Base-by-base conservation (phyloP, 2,113 vertebrate species). In the Megatriorchis doriae region DNA sequence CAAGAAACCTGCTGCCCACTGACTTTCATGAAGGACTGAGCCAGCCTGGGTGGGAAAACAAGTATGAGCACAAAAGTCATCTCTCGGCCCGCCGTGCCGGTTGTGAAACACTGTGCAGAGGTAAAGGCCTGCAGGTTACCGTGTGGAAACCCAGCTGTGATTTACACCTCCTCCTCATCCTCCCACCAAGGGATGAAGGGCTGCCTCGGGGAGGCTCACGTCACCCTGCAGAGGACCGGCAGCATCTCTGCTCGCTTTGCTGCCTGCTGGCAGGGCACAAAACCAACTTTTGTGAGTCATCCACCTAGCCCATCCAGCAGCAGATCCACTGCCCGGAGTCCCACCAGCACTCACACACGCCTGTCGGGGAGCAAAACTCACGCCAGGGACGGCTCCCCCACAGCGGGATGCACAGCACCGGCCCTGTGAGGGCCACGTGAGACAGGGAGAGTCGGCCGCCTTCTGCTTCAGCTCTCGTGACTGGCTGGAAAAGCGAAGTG, bases 401-500 rank as follows among this genome's bases (percentile, higher is more conserved):
- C 45, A 27, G 48, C 3, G 1, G 47, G 62, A 55, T 9, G n/a
- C 25, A 14, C 20, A 6, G 45, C 72, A 66, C 19, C 4, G 2
- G 25, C n/a, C 36, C 36, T 11, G n/a, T 8, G 4, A 93, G 58
- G n/a, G 59, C 2, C 7, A 25, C 14, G n/a, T 9, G 47, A 74
- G 68, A 36, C 3, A 2, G 43, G 42, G 11, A 89, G n/a, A 53
- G 34, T 6, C 0, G 2, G 26, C 10, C 5, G 21, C 58, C 48
- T 65, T 68, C 77, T 70, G 56, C 80, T 79, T 47, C 31, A 45
- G 56, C 70, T 96, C 95, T 89, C 11, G 38, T 95, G 89, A 95
- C 89, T 9, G 4, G n/a, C 50, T 90, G 72, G 67, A 94, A 97
- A 97, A 95, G 91, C 0, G 94, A 96, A 97, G 93, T 95, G 95